Evolutionary conservation across 2,113 vertebrate genomes (phyloP).

Genomic region (Theristicus caerulescens): DNA sequence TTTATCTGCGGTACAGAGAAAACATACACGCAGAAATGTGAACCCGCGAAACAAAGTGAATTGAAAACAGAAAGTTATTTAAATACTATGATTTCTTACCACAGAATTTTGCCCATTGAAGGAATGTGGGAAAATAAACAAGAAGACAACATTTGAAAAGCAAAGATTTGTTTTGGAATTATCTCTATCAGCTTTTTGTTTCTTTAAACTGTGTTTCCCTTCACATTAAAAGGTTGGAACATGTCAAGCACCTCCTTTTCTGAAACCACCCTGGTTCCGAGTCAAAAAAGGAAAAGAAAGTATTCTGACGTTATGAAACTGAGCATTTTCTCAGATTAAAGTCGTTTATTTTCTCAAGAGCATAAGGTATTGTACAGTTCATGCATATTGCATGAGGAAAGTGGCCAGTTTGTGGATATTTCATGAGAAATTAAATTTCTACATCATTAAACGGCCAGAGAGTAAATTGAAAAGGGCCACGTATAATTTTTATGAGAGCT

Average conservation of each 20-base stretch:
- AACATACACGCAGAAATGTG: neutral
- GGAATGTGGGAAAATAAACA: constrained; percentile 31
- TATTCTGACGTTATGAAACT: neutral
- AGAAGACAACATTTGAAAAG: neutral
- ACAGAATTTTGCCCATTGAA: neutral
- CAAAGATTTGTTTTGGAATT: constrained; percentile 21
- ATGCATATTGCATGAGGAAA: constrained; percentile 38
- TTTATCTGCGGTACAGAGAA: neutral
- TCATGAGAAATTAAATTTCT: constrained; percentile 36
- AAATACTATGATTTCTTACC: neutral
- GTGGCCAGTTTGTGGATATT: constrained; percentile 29
- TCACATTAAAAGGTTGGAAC: neutral
- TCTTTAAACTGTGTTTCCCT: neutral
- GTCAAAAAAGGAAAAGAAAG: neutral
- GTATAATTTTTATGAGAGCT: neutral
- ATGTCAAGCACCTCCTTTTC: neutral
- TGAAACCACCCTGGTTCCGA: neutral
- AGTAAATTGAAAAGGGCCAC: neutral
- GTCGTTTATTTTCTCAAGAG: constrained; percentile 23
- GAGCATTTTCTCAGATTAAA: neutral
- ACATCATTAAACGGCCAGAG: neutral
- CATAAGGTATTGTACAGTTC: neutral
- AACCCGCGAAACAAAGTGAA: neutral
- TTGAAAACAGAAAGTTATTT: constrained; percentile 5
- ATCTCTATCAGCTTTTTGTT: neutral